Base-by-base conservation (phyloP, 1,140 invertebrate species). In the Drosophila auraria region DNA sequence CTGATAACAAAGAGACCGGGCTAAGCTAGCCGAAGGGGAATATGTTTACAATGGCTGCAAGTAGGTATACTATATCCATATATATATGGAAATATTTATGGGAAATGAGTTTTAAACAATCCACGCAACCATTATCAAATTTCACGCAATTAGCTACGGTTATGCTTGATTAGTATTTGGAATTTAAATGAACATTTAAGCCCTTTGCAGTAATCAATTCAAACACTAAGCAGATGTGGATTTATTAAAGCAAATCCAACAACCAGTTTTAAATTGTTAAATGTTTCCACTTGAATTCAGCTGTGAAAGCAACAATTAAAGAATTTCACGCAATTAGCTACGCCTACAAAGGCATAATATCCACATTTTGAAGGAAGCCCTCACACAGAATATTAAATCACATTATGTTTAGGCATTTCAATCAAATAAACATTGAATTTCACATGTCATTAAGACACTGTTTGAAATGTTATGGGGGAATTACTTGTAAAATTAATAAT, bases 121-220 rank as follows among this genome's bases (percentile, higher is more conserved):
- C 47, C 44, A n/a, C 23, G 36, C 30, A 66, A 30, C 23, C 17
- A 69, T 71, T 71, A 71, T 49, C 44, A 53, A 69, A 71, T 69
- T 71, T 69, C 50, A 71, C 50, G 49, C 68, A 38, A 69, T 71
- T 70, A 70, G 63, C 40, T 23, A 69, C 14, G 68, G 40, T 47
- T 54, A 56, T 15, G 44, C 36, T 5, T 27, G 30, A 36, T 2
- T 54, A 15, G 40, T 45, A 63, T 68, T 40, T 53, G 12, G 27
- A 45, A 38, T 68, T 54, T 20, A 45, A 66, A 53, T 54, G 20
- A 50, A 38, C 53, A 36, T 36, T 25, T 11, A 40, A 40, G n/a
- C 54, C 54, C 54, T 50, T 63, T 68, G 36, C 9, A 7, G 23
- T 20, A 12, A 25, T 49, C 12, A 30, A 64, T 50, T 47, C 12